Evolutionary conservation across 2,888 invertebrate species (phyloP).

Genomic region (Nomada fabriciana): DNA sequence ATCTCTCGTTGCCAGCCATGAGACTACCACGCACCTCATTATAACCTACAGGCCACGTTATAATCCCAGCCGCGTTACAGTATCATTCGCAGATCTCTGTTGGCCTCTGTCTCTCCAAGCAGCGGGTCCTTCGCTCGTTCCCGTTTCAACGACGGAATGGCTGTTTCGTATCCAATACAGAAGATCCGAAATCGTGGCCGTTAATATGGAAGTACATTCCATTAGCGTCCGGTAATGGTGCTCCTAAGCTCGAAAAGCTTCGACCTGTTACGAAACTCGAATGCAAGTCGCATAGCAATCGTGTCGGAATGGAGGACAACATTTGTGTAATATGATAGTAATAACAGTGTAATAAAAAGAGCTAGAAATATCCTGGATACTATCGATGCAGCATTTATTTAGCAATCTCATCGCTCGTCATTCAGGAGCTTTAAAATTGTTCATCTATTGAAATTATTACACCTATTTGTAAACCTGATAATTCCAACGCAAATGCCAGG

Average conservation of each 20-base stretch:
- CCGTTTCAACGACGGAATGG: conserved; percentile 58
- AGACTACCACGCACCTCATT: conserved; percentile 80
- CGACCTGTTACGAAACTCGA: conserved; percentile 37
- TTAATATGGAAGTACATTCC: conserved; percentile 76
- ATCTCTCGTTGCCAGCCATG: conserved; percentile 79
- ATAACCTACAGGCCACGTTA: conserved; percentile 77
- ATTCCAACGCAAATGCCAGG: too few species aligned
- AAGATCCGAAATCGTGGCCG: conserved; percentile 70
- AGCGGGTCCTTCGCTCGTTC: conserved; percentile 20
- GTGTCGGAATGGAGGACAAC: conserved; percentile 16
- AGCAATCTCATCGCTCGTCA: too few species aligned
- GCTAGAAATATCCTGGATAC: too few species aligned
- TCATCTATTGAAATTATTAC: too few species aligned
- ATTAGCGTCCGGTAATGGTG: conserved; percentile 74
- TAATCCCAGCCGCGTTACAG: conserved; percentile 78
- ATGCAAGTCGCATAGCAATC: background rate
- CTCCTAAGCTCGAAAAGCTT: conserved; percentile 62
- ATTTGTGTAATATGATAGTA: too few species aligned
- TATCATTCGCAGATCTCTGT: conserved; percentile 77
- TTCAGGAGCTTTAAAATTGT: too few species aligned
- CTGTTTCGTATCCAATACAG: conserved; percentile 68
- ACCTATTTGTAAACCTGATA: too few species aligned
- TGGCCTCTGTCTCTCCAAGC: conserved; percentile 37
- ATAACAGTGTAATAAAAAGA: too few species aligned
- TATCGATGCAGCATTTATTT: too few species aligned